phyloP scores from a whole-genome alignment of 2,113 vertebrate genomes.

The Eubucco bourcierii region DNA sequence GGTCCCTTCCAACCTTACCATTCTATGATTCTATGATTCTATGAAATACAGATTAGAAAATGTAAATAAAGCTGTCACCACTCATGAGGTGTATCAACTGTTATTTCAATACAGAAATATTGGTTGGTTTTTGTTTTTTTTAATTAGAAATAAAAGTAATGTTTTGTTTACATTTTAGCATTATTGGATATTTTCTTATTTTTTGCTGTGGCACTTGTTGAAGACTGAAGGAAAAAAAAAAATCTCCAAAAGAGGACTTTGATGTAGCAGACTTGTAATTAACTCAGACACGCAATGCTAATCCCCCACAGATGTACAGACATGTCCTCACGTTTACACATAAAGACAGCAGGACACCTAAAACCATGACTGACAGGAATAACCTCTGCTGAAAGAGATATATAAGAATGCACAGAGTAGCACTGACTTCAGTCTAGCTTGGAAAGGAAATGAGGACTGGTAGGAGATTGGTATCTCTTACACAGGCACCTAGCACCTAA shows the following conservation, averaged over 20 bases:
- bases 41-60: neutral
- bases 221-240: neutral
- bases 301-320: neutral
- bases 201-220: neutral
- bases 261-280: neutral
- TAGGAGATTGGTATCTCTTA: neutral
- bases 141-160: neutral
- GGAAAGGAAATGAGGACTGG: neutral
- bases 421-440: neutral
- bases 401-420: accelerated
- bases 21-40: too few relatives aligned
- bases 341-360: neutral
- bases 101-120: neutral
- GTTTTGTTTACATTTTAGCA: neutral
- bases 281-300: neutral
- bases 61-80: neutral
- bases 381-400: neutral
- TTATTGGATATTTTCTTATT: neutral
- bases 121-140: neutral
- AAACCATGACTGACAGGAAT: neutral
- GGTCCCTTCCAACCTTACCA: too few relatives aligned
- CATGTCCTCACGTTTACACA: neutral
- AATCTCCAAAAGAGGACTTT: neutral
- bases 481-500: neutral
- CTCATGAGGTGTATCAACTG: neutral